phyloP scores from a whole-genome alignment of 2,888 invertebrate genomes.

The Carcina quercana region DNA sequence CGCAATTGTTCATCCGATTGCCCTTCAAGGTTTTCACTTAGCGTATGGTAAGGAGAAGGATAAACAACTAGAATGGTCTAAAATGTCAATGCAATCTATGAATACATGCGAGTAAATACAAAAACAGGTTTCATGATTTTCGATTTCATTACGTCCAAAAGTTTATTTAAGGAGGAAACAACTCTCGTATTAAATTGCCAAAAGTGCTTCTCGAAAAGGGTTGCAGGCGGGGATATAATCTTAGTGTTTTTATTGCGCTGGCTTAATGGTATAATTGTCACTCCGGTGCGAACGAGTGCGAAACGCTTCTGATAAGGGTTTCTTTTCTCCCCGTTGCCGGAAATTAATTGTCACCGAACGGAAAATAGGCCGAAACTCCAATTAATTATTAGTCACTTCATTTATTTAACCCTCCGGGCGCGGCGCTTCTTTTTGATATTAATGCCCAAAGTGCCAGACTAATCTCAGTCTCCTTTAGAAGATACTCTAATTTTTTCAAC shows the following conservation, averaged over 20 bases:
- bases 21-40: too few species aligned
- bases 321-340: slow-evolving; percentile 61
- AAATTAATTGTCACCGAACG: slow-evolving; percentile 74
- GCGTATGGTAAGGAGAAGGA: too few species aligned
- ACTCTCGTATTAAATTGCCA: too few species aligned
- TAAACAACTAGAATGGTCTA: too few species aligned
- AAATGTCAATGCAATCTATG: too few species aligned
- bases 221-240: too few species aligned
- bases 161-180: too few species aligned
- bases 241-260: slow-evolving; percentile 17
- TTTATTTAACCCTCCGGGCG: slow-evolving; percentile 67
- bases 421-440: slow-evolving; percentile 60
- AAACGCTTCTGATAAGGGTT: slow-evolving; percentile 67
- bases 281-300: slow-evolving; percentile 52
- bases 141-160: too few species aligned
- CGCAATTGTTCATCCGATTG: too few species aligned
- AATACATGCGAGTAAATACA: too few species aligned
- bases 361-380: slow-evolving; percentile 73
- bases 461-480: slow-evolving; percentile 43
- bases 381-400: slow-evolving; percentile 74
- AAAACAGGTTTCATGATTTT: too few species aligned
- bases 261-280: slow-evolving; percentile 47
- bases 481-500: slow-evolving; percentile 28
- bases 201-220: too few species aligned
- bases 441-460: slow-evolving; percentile 54